Conservation (phyloP, 1,140 invertebrate genomes). For the Calephelis virginiensis region DNA sequence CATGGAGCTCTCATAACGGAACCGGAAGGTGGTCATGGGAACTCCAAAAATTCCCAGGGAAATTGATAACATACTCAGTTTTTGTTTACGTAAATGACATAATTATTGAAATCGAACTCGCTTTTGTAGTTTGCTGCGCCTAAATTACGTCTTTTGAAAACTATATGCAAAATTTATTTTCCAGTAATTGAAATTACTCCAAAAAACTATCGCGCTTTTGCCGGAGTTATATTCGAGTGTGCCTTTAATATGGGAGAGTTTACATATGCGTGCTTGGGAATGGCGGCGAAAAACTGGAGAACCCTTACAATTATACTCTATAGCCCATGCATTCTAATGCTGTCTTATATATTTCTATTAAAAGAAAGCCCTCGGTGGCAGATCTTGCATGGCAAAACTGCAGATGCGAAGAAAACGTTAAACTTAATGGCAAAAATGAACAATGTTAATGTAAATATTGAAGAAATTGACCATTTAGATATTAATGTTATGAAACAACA, state of each 20-base stretch:
- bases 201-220: conserved; percentile 83
- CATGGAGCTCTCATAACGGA: too few species aligned
- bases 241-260: conserved; percentile 86
- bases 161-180: conserved; percentile 30
- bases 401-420: conserved; percentile 81
- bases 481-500: conserved; percentile 41
- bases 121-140: too few species aligned
- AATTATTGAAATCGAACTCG: too few species aligned
- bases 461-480: conserved; percentile 43
- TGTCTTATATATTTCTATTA: conserved; percentile 80
- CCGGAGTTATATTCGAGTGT: conserved; percentile 83
- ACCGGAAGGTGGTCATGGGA: too few species aligned
- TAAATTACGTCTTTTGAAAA: too few species aligned
- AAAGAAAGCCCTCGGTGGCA: conserved; percentile 87
- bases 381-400: conserved; percentile 82
- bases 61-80: too few species aligned
- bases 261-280: conserved; percentile 82
- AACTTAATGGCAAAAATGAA: conserved; percentile 72
- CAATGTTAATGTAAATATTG: conserved; percentile 28
- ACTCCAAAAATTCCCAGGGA: too few species aligned
- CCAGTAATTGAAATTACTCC: conserved; percentile 87
- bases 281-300: conserved; percentile 85
- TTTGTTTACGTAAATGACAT: too few species aligned
- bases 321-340: conserved; percentile 80
- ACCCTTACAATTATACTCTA: conserved; percentile 83